Base-by-base conservation (phyloP, 2,888 invertebrate species). In the Apocheima hispidaria region DNA sequence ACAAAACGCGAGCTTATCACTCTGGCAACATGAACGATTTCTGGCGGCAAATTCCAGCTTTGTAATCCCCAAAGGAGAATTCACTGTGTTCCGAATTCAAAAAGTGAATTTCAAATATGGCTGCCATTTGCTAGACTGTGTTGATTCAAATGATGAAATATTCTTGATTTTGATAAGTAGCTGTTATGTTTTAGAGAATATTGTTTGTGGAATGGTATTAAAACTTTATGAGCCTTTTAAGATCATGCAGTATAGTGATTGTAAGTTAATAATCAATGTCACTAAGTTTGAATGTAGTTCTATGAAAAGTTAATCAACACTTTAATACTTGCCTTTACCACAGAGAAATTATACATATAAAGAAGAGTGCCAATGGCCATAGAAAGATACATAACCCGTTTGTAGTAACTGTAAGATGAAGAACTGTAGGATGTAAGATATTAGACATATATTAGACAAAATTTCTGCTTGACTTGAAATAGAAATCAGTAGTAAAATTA, bases 11-110 rank as follows among this genome's bases (percentile, higher is more conserved):
- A 86, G 81, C 63, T 63, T 90, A 53, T 88, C 88, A 28, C 81
- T 94, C 53, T 94, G 94, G 94, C 87, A 93, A 76, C 94, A 94
- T 70, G 94, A 94, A 74, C 78, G 83, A 60, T 94, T 83, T 78
- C 77, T 93, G 65, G 93, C 92, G 1, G 83, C 78, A 66, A 86
- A 84, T 72, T 87, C 92, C 9, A 87, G 83, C 68, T 89, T 92
- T 70, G 67, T 87, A 1, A 81, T 91, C 18, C 89, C 91, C 0
- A 90, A 85, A 77, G 81, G 73, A 54, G 82, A 85, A 50, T 73
- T 78, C 68, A 23, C 72, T 20, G 61, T 77, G 16, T 89, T 87
- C 65, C 74, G 76, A 57, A 83, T 92, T 65, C 66, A 76, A 74
- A 86, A 80, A 61, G 64, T 82, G 1, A 23, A 70, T 62, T 81